phyloP scores from a whole-genome alignment of 2,113 vertebrate genomes.

The Emydocephalus ijimae region DNA sequence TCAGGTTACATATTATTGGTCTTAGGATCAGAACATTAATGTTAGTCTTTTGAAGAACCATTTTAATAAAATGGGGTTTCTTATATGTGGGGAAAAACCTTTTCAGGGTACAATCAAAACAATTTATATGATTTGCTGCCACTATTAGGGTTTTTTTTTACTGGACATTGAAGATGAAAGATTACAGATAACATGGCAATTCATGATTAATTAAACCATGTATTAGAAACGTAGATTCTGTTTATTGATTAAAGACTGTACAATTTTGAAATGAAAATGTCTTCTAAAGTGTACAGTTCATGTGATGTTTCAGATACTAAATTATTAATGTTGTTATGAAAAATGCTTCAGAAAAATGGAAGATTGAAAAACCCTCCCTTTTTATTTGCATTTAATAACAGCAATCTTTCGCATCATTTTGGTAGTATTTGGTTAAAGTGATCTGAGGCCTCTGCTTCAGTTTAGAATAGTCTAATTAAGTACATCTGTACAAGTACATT shows the following conservation, averaged over 20 bases:
- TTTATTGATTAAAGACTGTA: constrained; percentile 93
- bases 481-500: not conserved
- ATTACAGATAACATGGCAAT: constrained; percentile 74
- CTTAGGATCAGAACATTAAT: constrained; percentile 49
- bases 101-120: constrained; percentile 64
- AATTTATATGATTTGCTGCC: constrained; percentile 65
- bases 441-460: not conserved
- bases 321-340: constrained; percentile 93
- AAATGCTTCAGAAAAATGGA: constrained; percentile 73
- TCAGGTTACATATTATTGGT: constrained; percentile 32
- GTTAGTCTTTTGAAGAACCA: constrained; percentile 2
- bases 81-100: constrained; percentile 44
- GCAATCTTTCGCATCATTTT: constrained; percentile 64
- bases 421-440: constrained; percentile 48
- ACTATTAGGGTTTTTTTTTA: constrained; percentile 50
- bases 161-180: constrained; percentile 87
- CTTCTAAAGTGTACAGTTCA: constrained; percentile 80
- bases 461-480: not conserved
- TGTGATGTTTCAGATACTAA: constrained; percentile 83
- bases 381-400: constrained; percentile 66
- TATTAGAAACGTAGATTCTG: constrained; percentile 99
- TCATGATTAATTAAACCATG: constrained; percentile 88
- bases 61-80: constrained; percentile 57
- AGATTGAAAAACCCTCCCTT: constrained; percentile 72
- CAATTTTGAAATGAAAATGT: constrained; percentile 99